Base-by-base conservation (phyloP, 2,797 vertebrate species). In the Lacerta viridis region DNA sequence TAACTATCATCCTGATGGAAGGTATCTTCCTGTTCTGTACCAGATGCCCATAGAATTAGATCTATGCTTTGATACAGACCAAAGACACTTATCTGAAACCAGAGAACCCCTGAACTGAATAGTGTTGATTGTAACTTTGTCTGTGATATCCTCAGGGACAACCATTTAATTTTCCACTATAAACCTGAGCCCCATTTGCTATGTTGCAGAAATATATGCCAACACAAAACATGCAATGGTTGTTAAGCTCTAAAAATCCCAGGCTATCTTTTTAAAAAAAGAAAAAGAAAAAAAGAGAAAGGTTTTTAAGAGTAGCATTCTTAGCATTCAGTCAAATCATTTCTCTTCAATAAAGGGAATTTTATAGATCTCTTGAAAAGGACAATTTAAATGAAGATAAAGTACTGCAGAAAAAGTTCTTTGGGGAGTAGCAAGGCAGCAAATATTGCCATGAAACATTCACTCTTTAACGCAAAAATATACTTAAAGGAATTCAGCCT, bases 301-400 rank as follows among this genome's bases (percentile, higher is more conserved):
- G 7, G 81, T 92, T 84, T 89, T 82, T 83, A 25, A 87, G 68
- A 85, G 50, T 23, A 7, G 20, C 3, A 5, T 80, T 92, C 91
- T 93, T 93, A 90, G 83, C 87, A 85, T 75, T 75, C 91, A 89
- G 85, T 10, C 64, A 95, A 94, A 94, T 94, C 87, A 90, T 92
- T 93, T 90, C 77, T 91, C 79, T 92, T 94, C 85, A 93, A 84
- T 95, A 91, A 91, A 94, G 2, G 83, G 15, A 78, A 77, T 87
- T 87, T 27, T 87, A 89, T 92, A 55, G 84, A 86, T 89, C 85
- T 90, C 83, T 75, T 61, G 20, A n/a, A 83, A 91, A 82, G 50
- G 43, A 84, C 46, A 90, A 76, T 93, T 94, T 91, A 91, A 94
- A 95, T 94, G 86, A 94, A 94, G 92, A 94, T 95, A 77, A 96